A percentile compares a stretch with the other conserved stretches of the same genome.
phyloP scores from a whole-genome alignment of 2,888 invertebrate genomes.

The Syrphus vitripennis region DNA sequence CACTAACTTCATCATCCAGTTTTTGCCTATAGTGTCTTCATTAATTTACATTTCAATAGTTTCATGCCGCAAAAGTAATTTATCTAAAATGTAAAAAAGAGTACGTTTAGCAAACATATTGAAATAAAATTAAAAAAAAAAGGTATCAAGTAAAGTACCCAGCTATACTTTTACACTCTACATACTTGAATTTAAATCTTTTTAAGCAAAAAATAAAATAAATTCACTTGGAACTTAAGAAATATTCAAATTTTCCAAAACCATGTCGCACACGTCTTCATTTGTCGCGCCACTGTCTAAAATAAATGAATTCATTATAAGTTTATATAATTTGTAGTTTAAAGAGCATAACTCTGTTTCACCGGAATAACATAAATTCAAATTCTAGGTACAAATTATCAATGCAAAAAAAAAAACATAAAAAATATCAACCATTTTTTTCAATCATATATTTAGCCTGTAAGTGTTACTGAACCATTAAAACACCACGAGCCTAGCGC shows the following conservation, averaged over 20 bases:
- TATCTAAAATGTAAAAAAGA: constrained; percentile 43
- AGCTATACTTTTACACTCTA: not conserved
- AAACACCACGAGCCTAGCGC: not conserved
- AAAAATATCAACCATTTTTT: not conserved
- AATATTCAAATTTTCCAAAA: constrained; percentile 36
- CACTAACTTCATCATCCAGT: constrained; percentile 13
- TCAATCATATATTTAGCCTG: not conserved
- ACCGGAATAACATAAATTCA: constrained; percentile 21
- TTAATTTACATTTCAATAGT: constrained; percentile 64
- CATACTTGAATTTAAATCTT: constrained; percentile 54
- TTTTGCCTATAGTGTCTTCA: constrained; percentile 2
- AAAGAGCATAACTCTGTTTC: not conserved
- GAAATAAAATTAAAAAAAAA: not conserved
- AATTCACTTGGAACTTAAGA: constrained; percentile 25
- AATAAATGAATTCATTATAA: constrained; percentile 25
- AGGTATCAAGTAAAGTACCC: not conserved
- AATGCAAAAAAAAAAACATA: not conserved
- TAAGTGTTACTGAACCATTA: not conserved
- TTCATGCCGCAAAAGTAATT: constrained; percentile 31
- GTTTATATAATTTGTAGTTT: constrained; percentile 5
- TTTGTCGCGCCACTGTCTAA: not conserved
- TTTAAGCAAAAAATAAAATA: constrained; percentile 31
- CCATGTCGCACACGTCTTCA: constrained; percentile 16
- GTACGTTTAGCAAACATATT: not conserved
- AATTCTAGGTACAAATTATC: not conserved